phyloP scores from a whole-genome alignment of 2,113 vertebrate species.

The Polypterus senegalus region DNA sequence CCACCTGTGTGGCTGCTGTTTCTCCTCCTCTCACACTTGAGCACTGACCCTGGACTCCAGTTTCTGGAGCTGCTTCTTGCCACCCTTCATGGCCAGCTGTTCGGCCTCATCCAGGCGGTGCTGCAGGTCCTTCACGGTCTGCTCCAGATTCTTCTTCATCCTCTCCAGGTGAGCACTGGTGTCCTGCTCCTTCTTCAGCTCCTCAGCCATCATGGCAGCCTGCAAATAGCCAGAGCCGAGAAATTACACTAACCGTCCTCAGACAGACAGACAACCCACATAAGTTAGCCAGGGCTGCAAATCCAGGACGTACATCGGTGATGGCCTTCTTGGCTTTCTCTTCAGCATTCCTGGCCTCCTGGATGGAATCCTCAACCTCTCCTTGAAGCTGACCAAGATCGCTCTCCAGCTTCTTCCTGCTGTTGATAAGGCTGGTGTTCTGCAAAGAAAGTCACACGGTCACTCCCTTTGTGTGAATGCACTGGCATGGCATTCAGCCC shows the following conservation, averaged over 20 bases:
- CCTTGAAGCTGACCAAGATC: constrained; percentile 19
- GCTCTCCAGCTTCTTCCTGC: constrained; percentile 27
- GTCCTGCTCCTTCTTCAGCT: constrained; percentile 54
- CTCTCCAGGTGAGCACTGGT: constrained; percentile 41
- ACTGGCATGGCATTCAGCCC: neutral
- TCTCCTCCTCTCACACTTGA: neutral
- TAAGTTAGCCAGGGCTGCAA: neutral
- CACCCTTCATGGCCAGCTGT: constrained; percentile 56
- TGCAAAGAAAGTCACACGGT: constrained; percentile 14
- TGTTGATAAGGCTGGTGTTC: constrained; percentile 41
- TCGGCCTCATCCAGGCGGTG: constrained; percentile 59
- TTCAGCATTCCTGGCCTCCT: constrained; percentile 23
- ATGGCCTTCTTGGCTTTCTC: constrained; percentile 30
- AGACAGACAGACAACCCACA: neutral
- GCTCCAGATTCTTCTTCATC: constrained; percentile 53
- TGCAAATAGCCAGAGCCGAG: constrained; percentile 11
- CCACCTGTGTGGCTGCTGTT: neutral
- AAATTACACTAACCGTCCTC: too few species aligned
- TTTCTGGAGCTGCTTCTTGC: constrained; percentile 61
- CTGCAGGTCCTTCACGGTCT: constrained; percentile 53
- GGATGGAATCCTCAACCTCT: constrained; percentile 19
- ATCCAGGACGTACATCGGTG: constrained; percentile 24
- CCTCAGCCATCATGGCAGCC: constrained; percentile 53
- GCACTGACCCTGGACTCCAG: constrained; percentile 40
- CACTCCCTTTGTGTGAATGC: neutral